Evolutionary conservation across 2,113 vertebrate genomes (phyloP).

Genomic region (Gopherus flavomarginatus): DNA sequence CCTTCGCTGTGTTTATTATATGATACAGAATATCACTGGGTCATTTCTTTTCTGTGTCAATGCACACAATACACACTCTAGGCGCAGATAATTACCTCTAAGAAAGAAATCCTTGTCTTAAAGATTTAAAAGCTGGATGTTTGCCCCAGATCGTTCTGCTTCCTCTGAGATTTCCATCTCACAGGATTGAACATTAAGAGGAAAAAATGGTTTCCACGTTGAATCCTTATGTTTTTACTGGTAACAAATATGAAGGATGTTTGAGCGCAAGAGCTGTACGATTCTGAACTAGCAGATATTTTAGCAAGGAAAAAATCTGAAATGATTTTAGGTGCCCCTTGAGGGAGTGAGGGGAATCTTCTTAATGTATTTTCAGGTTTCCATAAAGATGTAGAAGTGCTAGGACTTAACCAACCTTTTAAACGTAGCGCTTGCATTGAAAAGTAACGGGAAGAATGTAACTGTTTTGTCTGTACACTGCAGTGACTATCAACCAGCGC

Average conservation of each 20-base stretch:
- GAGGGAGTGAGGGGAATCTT: not conserved
- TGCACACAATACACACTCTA: not conserved
- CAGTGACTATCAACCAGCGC: too few species aligned
- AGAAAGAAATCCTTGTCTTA: not conserved
- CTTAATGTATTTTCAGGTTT: not conserved
- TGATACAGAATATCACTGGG: not conserved
- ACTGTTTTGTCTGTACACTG: not conserved
- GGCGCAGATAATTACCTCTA: not conserved
- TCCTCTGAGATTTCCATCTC: accelerated
- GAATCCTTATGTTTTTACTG: accelerated
- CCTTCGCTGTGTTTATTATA: not conserved
- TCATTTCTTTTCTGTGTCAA: not conserved
- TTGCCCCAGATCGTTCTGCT: accelerated
- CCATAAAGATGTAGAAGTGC: not conserved
- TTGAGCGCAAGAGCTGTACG: not conserved
- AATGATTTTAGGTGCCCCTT: not conserved
- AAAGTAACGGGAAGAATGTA: not conserved
- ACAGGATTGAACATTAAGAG: accelerated
- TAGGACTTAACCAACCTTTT: not conserved
- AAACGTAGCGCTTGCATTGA: too few species aligned
- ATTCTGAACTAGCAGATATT: not conserved
- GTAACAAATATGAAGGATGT: too few species aligned
- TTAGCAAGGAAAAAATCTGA: accelerated
- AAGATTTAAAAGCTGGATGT: accelerated
- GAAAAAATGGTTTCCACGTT: accelerated